Evolutionary conservation across 2,113 vertebrate species (phyloP).

Genomic region (Brachyhypopomus occidentalis): DNA sequence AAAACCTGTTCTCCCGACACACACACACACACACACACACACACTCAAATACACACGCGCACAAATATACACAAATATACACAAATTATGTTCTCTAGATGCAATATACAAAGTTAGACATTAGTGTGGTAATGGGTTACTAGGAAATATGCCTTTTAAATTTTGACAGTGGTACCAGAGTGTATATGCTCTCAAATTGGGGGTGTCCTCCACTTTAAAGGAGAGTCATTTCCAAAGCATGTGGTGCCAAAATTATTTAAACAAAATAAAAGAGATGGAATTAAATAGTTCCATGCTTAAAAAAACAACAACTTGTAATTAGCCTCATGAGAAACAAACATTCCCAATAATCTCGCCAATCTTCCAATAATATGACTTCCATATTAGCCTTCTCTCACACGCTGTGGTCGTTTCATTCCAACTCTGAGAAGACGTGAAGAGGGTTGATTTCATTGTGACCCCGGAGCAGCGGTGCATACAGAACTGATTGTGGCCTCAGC

Average conservation of each 20-base stretch:
- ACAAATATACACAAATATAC: neutral
- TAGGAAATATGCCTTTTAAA: conserved; percentile 70
- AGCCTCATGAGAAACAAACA: neutral
- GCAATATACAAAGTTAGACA: conserved; percentile 65
- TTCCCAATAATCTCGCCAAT: neutral
- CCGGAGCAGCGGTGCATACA: neutral
- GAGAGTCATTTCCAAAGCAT: neutral
- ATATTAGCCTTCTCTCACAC: neutral
- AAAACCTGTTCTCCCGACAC: conserved; percentile 57
- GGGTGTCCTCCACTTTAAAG: conserved; percentile 26
- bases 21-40: neutral
- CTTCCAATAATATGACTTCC: too few relatives aligned
- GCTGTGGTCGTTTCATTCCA: neutral
- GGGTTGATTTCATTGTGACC: neutral
- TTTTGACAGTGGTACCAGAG: conserved; percentile 69
- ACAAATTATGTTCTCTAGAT: conserved; percentile 50
- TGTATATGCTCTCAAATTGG: conserved; percentile 51
- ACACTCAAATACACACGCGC: neutral
- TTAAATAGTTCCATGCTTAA: conserved; percentile 11
- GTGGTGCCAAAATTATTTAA: neutral
- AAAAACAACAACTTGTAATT: neutral
- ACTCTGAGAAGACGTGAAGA: neutral
- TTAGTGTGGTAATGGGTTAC: conserved; percentile 72
- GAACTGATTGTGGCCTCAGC: neutral
- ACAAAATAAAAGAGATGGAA: neutral